These are phyloP conservation scores for Drosophila paracracens DNA, from an alignment of 2,888 invertebrate species.

Conservation along the genomic window DNA sequence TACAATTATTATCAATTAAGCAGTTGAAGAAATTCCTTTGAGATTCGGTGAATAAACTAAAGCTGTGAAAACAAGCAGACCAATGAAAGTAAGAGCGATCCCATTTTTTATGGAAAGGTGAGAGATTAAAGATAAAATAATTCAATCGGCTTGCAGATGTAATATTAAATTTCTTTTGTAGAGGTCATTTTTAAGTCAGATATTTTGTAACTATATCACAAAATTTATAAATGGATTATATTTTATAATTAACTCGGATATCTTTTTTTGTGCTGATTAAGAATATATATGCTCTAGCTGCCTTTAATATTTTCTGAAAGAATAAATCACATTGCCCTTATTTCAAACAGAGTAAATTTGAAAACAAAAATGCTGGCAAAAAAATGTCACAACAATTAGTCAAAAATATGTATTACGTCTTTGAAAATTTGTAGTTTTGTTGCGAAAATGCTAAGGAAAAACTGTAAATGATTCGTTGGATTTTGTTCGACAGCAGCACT, in stretches of 20 bases:
- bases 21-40: slow-evolving; percentile 19
- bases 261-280: not conserved
- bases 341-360: not conserved
- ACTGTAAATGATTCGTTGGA: slow-evolving; percentile 45
- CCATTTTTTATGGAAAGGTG: not conserved
- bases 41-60: slow-evolving; percentile 1
- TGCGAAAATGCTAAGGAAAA: slow-evolving; percentile 49
- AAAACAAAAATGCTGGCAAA: slow-evolving; percentile 4
- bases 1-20: slow-evolving; percentile 4
- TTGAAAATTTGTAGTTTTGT: slow-evolving; percentile 25
- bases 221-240: not conserved
- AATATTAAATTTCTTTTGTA: not conserved
- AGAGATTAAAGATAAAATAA: not conserved
- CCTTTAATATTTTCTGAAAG: not conserved
- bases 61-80: not conserved
- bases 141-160: not conserved
- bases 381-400: slow-evolving; percentile 35
- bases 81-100: not conserved
- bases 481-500: slow-evolving; percentile 41
- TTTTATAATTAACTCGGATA: not conserved
- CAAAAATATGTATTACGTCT: not conserved
- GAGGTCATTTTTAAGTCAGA: not conserved
- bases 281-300: not conserved
- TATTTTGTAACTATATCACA: not conserved
- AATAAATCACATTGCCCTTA: not conserved